Base-by-base conservation (phyloP, 53 echinoderm and acorn worm genomes). In the Arbacia lixula region DNA sequence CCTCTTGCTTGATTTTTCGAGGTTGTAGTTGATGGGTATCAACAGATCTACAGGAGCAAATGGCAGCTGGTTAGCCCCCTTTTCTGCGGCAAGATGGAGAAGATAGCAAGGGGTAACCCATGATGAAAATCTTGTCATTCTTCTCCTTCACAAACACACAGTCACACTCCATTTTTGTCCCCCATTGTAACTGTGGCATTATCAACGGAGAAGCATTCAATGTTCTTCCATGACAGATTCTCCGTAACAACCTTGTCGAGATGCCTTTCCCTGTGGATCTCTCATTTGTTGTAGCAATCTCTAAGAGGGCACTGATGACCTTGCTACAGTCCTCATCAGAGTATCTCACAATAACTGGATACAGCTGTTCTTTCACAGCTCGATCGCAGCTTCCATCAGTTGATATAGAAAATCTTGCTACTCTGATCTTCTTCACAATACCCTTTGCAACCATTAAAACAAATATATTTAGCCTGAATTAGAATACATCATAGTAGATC, bases 211-310 rank as follows among this genome's bases (percentile, higher is more conserved):
- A 79, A 76, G 26, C 79, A 79, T 2, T 58, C 20, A 6, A 57
- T 36, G 28, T 57, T 79, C 27, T 36, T 19, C 79, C 60, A 79
- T 6, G 38, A 60, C 22, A 79, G 35, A 22, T 79, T 36, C 5
- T 57, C 79, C 38, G n/a, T 2, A 36, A 79, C 33, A 19, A 60
- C 19, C n/a, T 36, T 38, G 60, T 60, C 60, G 24, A 79, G 16
- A 85, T 85, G n/a, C 69, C 69, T 69, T 85, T 72, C 12, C 85
- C 72, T 34, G 85, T 85, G 27, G 85, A 85, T 73, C 62, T 85
- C 46, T 85, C 85, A 28, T 85, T 51, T 38, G 85, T 85, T 2
- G 73, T 85, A 11, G 85, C 72, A 30, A 42, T 85, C 32, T 85
- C 27, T 58, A 83, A 42, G 64, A 63, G 83, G 46, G 64, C 83